These are phyloP conservation scores for Brevipalpus yothersi DNA, from an alignment of 1,140 invertebrate species.

Conservation along the genomic window DNA sequence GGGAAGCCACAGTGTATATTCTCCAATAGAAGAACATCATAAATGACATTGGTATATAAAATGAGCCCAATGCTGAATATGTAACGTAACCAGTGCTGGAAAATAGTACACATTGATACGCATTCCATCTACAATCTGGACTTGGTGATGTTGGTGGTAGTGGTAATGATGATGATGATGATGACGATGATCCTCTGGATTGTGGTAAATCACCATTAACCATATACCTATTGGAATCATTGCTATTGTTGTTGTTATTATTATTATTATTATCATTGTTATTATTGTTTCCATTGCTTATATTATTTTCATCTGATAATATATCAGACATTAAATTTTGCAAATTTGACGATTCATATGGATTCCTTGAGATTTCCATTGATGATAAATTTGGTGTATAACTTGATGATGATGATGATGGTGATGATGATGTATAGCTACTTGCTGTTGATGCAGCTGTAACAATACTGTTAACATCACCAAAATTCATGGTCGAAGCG, in stretches of 20 bases:
- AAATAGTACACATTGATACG: slow-evolving; percentile 44
- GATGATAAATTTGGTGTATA: not conserved
- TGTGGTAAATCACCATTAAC: not conserved
- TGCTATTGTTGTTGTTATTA: not conserved
- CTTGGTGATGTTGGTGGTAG: not conserved
- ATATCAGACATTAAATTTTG: too few relatives aligned
- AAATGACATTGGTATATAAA: slow-evolving; percentile 83
- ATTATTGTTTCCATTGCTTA: not conserved
- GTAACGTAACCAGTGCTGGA: slow-evolving; percentile 55
- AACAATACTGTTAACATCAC: not conserved
- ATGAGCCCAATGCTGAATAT: slow-evolving; percentile 76
- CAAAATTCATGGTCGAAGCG: too few relatives aligned
- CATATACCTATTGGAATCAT: not conserved
- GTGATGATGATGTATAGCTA: not conserved
- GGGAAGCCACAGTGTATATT: slow-evolving; percentile 72
- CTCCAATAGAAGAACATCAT: slow-evolving; percentile 92
- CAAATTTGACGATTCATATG: too few relatives aligned
- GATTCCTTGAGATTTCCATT: not conserved
- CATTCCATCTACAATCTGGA: not conserved
- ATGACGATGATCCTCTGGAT: not conserved
- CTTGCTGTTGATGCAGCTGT: not conserved
- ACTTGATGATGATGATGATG: not conserved
- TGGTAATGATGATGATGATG: not conserved
- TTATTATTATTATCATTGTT: not conserved
- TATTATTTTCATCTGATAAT: too few relatives aligned